Base-by-base conservation (phyloP, 2,113 vertebrate species). In the Salvelinus fontinalis region DNA sequence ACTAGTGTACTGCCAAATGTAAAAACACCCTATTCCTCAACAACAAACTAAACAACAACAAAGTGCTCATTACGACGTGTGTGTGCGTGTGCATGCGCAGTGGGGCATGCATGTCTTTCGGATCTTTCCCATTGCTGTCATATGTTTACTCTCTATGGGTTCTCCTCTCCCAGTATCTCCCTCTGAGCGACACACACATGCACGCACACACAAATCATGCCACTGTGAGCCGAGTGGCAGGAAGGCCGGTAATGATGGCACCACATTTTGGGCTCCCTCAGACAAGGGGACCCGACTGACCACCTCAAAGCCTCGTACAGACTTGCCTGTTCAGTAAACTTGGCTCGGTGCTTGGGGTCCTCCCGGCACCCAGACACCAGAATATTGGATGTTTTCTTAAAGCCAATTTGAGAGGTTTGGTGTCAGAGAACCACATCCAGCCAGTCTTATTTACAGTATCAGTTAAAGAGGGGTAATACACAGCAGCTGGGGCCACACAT, bases 401-500 rank as follows among this genome's bases (percentile, higher is more conserved):
- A 48, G 67, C 39, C 39, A 44, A n/a, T 70, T 44, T 48, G 39
- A 26, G 13, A 8, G 7, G 22, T 20, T 48, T 22, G 44, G 39
- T 44, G 16, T 26, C 44, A 70, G 39, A 24, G 39, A 70, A 48
- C 20, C 67, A 44, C 29, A 48, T 5, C 67, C 18, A 49, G 34
- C 5, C 39, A 70, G 44, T 13, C 44, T 49, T 49, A 49, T 24
- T 70, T 49, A 44, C 39, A 44, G 39, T 44, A 49, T 34, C 11
- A 14, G 39, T n/a, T 13, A 24, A 70, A 26, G 6, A 12, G 39
- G 18, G 39, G 39, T 44, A 48, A 49, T 22, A 26, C 8, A 22
- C 44, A 24, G 39, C 68, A 70, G 68, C 68, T 70, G 67, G 67
- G 34, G 31, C 34, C 39, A 70, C n/a, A 34, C 31, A 39, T 68